Percentiles rank a stretch among this genome's conserved stretches.
These are phyloP conservation scores for Eremophila alpestris DNA, from an alignment of 2,797 vertebrate species.

Conservation along the genomic window DNA sequence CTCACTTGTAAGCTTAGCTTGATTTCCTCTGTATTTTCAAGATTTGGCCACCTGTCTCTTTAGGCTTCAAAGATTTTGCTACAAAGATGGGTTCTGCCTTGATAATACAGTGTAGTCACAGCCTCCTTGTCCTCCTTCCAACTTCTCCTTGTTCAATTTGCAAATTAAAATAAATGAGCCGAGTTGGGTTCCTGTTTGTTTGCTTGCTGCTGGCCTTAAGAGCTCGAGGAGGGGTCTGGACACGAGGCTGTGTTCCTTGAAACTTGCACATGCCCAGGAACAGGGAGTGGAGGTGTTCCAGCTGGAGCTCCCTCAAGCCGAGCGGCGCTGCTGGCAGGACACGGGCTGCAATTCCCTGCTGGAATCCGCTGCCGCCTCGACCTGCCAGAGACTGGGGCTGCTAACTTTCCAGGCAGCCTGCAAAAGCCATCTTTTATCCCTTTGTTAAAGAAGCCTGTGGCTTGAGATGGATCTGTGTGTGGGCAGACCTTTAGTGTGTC, in stretches of 20 bases:
- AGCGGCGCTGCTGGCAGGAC: slow-evolving; percentile 34
- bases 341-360: not conserved
- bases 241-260: slow-evolving; percentile 26
- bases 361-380: not conserved
- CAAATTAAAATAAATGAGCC: not conserved
- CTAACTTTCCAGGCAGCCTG: slow-evolving; percentile 42
- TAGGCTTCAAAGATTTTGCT: not conserved
- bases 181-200: not conserved
- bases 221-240: not conserved
- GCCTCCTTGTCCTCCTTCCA: not conserved
- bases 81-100: not conserved
- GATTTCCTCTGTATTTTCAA: not conserved
- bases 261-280: not conserved
- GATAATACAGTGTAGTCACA: not conserved
- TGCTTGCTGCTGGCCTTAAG: slow-evolving; percentile 13
- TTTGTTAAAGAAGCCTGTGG: slow-evolving; percentile 35
- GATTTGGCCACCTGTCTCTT: not conserved
- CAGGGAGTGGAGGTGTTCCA: slow-evolving; percentile 19
- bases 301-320: not conserved
- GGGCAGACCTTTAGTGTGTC: slow-evolving; percentile 15
- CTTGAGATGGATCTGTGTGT: slow-evolving; percentile 22
- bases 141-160: not conserved
- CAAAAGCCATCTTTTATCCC: slow-evolving; percentile 49
- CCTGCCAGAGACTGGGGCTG: slow-evolving; percentile 45
- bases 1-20: not conserved